These are phyloP conservation scores for Bombus confusus DNA, from an alignment of 1,140 invertebrate species.

Conservation along the genomic window DNA sequence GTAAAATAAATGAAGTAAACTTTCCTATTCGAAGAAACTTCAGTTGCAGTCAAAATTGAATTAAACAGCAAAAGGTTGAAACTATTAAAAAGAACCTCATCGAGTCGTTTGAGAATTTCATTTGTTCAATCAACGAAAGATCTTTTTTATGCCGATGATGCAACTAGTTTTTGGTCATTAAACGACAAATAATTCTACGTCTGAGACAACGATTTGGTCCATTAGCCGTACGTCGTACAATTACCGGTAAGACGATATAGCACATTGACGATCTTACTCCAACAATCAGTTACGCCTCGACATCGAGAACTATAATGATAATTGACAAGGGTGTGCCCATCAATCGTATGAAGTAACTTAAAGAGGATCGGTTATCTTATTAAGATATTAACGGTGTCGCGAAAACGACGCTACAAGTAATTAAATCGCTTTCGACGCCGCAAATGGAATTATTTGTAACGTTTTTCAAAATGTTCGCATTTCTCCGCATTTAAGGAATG, in stretches of 20 bases:
- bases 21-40: neutral
- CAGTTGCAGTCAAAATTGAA: neutral
- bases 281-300: conserved; percentile 76
- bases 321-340: conserved; percentile 69
- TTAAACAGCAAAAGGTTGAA: neutral
- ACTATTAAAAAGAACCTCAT: neutral
- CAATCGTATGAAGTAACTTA: conserved; percentile 57
- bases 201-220: conserved; percentile 67
- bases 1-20: neutral
- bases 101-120: neutral
- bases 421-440: neutral
- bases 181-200: conserved; percentile 34
- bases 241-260: conserved; percentile 67
- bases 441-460: neutral
- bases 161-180: conserved; percentile 28
- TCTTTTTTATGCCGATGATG: neutral
- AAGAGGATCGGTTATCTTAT: conserved; percentile 24
- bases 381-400: neutral
- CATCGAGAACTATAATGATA: conserved; percentile 71
- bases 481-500: neutral
- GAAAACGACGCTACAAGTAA: neutral
- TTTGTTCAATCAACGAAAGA: conserved; percentile 13
- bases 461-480: neutral
- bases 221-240: conserved; percentile 68
- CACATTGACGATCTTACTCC: conserved; percentile 57